Conservation (phyloP, 1,140 invertebrate species). For the Bombus cullumanus region DNA sequence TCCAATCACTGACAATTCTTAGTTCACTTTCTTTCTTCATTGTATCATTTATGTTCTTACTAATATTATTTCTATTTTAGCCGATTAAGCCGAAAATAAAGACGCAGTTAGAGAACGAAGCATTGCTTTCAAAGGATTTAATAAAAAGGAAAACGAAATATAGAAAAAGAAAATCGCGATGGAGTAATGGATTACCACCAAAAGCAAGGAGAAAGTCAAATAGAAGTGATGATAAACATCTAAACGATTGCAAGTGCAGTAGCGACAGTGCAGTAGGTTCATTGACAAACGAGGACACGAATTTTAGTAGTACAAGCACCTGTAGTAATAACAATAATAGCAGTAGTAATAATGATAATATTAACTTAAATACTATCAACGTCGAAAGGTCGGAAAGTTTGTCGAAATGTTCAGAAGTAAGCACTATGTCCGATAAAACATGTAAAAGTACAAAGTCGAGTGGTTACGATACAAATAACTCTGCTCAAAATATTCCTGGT, state of each 20-base stretch:
- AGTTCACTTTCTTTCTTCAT: too few species aligned
- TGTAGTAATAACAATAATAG: conserved; percentile 50
- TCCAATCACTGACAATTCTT: background rate
- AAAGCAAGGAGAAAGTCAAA: conserved; percentile 43
- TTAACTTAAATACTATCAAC: conserved; percentile 16
- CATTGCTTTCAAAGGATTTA: background rate
- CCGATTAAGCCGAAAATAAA: conserved; percentile 46
- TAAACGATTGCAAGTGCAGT: conserved; percentile 34
- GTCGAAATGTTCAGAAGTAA: conserved; percentile 59
- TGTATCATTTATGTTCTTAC: background rate
- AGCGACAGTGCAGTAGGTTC: conserved; percentile 51
- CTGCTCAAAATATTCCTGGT: conserved; percentile 26
- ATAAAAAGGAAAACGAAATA: background rate
- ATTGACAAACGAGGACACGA: conserved; percentile 59
- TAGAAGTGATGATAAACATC: conserved; percentile 38
- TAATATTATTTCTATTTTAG: conserved; percentile 44
- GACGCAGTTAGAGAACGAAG: conserved; percentile 1
- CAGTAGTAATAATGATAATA: conserved; percentile 40
- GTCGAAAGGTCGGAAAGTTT: conserved; percentile 50
- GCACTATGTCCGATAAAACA: background rate
- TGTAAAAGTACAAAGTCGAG: conserved; percentile 57
- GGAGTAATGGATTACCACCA: conserved; percentile 71
- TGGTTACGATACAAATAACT: conserved; percentile 60
- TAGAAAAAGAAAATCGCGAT: conserved; percentile 66
- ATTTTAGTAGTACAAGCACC: conserved; percentile 56